A percentile compares a stretch with the other conserved stretches of the same genome.
Conservation (phyloP, 1,140 invertebrate genomes). For the Daktulosphaira vitifoliae region DNA sequence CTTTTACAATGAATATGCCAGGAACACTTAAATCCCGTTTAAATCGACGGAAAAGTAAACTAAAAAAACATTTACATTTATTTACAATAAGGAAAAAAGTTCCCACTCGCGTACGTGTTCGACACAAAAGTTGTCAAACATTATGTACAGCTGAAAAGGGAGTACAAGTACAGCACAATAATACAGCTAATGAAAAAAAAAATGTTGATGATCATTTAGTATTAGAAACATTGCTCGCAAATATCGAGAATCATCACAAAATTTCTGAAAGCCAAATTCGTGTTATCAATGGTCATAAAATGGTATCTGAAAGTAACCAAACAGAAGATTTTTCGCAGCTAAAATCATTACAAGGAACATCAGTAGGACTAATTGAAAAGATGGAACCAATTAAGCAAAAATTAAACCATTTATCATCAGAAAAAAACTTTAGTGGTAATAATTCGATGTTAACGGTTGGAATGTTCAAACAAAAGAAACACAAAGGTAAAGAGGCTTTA, state of each 20-base stretch:
- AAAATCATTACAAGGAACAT: too few relatives aligned
- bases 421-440: neutral
- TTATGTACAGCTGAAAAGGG: slow-evolving; percentile 19
- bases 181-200: neutral
- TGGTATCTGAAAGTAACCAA: slow-evolving; percentile 23
- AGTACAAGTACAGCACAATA: neutral
- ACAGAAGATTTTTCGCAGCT: neutral
- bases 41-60: slow-evolving; percentile 6
- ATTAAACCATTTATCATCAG: too few relatives aligned
- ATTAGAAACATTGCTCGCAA: neutral
- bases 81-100: neutral
- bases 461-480: slow-evolving; percentile 8
- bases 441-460: slow-evolving; percentile 10
- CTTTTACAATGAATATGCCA: slow-evolving; percentile 20
- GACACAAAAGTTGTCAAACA: slow-evolving; percentile 14
- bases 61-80: slow-evolving; percentile 9
- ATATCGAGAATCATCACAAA: neutral
- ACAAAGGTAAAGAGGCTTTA: slow-evolving; percentile 9
- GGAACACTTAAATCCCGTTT: neutral
- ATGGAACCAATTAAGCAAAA: too few relatives aligned
- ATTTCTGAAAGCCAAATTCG: slow-evolving; percentile 15
- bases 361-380: too few relatives aligned
- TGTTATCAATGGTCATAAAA: neutral
- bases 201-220: neutral
- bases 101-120: neutral